These are phyloP conservation scores for Ctenoplectra terminalis DNA, from an alignment of 1,140 invertebrate genomes.

Conservation along the genomic window DNA sequence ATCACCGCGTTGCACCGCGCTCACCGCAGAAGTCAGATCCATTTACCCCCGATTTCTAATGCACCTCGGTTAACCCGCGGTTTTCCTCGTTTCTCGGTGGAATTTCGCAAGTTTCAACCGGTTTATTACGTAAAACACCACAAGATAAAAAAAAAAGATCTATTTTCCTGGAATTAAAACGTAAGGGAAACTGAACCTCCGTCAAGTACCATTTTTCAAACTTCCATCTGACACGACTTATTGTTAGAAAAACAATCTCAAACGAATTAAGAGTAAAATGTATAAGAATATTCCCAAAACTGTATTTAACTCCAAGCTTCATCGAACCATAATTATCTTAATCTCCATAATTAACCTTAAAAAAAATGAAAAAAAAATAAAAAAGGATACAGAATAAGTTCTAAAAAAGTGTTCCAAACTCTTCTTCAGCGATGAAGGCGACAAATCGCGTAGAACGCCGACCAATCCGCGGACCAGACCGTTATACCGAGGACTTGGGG, in stretches of 20 bases:
- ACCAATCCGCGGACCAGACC: conserved; percentile 36
- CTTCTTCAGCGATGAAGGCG: conserved; percentile 61
- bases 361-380: too few species aligned
- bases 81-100: conserved; percentile 27
- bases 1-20: background rate
- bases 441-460: conserved; percentile 61
- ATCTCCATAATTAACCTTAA: too few species aligned
- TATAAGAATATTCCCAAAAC: too few species aligned
- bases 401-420: conserved; percentile 17
- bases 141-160: too few species aligned
- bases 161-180: background rate
- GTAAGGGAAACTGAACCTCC: too few species aligned
- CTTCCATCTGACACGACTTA: too few species aligned
- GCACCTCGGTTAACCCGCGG: background rate
- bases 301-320: too few species aligned
- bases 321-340: too few species aligned
- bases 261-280: too few species aligned
- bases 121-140: background rate
- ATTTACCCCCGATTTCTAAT: conserved; percentile 43
- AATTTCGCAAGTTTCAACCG: conserved; percentile 19
- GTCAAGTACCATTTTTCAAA: background rate
- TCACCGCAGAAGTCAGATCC: conserved; percentile 22
- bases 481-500: conserved; percentile 38
- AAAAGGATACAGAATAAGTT: too few species aligned
- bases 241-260: too few species aligned